These are phyloP conservation scores for Epizoanthus fatuus DNA, from an alignment of 92 coral and sea anemone genomes.

Conservation along the genomic window DNA sequence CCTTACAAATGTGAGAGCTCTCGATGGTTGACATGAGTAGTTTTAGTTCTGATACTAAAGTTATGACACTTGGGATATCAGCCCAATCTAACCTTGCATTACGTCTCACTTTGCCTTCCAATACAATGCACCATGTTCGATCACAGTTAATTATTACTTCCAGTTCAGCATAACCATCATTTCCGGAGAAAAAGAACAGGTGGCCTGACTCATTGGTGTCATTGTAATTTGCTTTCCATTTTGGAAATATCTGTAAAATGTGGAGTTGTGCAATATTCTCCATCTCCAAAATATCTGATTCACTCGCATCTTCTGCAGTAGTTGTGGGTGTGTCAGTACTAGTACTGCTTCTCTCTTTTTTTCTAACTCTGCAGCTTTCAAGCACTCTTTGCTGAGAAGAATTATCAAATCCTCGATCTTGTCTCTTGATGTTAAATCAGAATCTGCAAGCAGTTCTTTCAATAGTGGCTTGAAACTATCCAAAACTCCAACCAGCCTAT, in stretches of 20 bases:
- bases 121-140: conserved; percentile 26
- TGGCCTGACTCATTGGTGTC: conserved; percentile 35
- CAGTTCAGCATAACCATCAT: conserved; percentile 55
- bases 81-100: conserved; percentile 48
- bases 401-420: conserved; percentile 34
- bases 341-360: neutral
- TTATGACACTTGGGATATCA: conserved; percentile 36
- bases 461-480: conserved; percentile 45
- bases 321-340: neutral
- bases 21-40: neutral
- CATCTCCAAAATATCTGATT: conserved; percentile 10
- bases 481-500: conserved; percentile 29
- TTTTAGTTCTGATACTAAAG: conserved; percentile 19
- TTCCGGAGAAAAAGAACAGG: conserved; percentile 51
- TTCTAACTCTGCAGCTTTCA: conserved; percentile 14
- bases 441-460: conserved; percentile 39
- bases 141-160: conserved; percentile 44
- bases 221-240: conserved; percentile 30
- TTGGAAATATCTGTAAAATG: conserved; percentile 22
- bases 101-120: conserved; percentile 42
- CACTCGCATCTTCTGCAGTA: neutral
- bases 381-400: conserved; percentile 20
- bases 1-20: conserved; percentile 26
- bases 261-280: conserved; percentile 26
- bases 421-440: conserved; percentile 27